Evolutionary conservation across 1,140 invertebrate genomes (phyloP), one percentile per base, ranked within the genome.

Genomic region (Epicauta chinensis): DNA sequence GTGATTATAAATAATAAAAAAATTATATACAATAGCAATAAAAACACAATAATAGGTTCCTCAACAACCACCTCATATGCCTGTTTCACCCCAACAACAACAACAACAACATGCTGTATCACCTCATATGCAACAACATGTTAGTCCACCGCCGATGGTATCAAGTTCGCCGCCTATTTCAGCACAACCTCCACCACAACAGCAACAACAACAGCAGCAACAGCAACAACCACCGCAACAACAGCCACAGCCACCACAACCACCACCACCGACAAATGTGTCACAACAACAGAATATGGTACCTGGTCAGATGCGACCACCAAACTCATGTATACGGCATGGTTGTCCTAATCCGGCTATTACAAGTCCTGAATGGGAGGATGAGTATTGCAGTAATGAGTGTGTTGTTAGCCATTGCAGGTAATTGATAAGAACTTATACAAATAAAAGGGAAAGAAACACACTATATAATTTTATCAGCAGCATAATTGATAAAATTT

Each of bases 321-420:
- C 79, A 54, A 80, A 83, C 60, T 80, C 82, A 39, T 96, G 91
- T 75, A 87, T 92, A 60, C 82, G 93, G 50, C 85, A 88, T 64
- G 93, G 93, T 41, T 97, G 93, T 72, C 82, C 81, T 23, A 97
- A 97, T 74, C 82, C 83, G 34, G 91, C 92, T 37, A 85, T 95
- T 58, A 82, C 91, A 35, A 95, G 91, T 74, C 84, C 86, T 42
- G 92, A 95, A 73, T 97, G 93, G 93, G 93, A 97, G 70, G 89
- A 93, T 69, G 93, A 97, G 73, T 98, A 96, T 72, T 98, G 94
- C 75, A 93, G 90, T 71, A 95, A 94, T 75, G 93, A 97, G 70
- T 98, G 94, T 77, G 93, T 96, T 53, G 91, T 96, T 60, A 91
- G 85, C 67, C 93, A 98, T 73, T 97, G 93, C 82, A 89, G 86